phyloP scores from a whole-genome alignment of 1,140 invertebrate genomes.

The Aphis craccivora region DNA sequence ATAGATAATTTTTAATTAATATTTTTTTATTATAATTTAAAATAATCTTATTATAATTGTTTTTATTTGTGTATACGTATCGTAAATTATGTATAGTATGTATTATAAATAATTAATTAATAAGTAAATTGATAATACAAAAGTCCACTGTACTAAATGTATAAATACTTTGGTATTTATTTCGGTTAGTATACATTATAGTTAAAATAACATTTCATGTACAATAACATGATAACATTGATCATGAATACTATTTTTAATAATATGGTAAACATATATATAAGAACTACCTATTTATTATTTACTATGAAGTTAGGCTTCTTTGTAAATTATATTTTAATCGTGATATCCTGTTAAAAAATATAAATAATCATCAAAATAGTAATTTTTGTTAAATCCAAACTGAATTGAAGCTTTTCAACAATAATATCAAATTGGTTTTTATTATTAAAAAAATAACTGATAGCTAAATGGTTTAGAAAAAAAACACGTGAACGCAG shows the following conservation, averaged over 20 bases:
- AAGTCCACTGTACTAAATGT: neutral
- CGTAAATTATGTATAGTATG: neutral
- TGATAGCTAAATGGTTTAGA: neutral
- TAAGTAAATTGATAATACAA: neutral
- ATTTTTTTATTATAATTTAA: neutral
- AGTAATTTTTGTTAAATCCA: neutral
- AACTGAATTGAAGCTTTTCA: neutral
- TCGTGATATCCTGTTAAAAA: neutral
- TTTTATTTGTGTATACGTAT: slow-evolving; percentile 2
- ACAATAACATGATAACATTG: neutral
- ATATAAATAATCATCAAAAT: neutral
- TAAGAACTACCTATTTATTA: too few species aligned
- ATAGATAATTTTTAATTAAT: neutral
- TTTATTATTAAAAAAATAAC: neutral
- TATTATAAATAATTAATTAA: neutral
- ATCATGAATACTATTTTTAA: neutral
- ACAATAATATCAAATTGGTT: neutral
- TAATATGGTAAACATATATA: neutral
- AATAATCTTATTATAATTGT: neutral
- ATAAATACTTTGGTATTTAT: neutral
- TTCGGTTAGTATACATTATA: neutral
- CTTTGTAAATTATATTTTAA: neutral
- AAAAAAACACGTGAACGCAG: neutral
- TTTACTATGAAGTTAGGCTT: neutral
- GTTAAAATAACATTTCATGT: neutral